phyloP scores from a whole-genome alignment of 2,113 vertebrate species.

The Cavia porcellus region DNA sequence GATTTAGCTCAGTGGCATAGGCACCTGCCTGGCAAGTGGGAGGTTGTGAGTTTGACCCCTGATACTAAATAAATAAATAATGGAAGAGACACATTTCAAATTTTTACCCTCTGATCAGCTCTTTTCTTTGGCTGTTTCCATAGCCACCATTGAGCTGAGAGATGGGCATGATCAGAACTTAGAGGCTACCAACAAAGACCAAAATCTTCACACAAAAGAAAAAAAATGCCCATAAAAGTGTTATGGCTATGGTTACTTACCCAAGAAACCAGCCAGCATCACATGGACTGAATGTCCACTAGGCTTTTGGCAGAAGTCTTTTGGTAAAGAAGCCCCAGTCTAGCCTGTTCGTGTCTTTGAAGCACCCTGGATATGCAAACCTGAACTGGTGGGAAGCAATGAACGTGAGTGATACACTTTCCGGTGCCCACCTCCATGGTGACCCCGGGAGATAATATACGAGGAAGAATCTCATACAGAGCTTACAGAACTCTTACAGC shows the following conservation, averaged over 20 bases:
- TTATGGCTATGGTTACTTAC: background rate
- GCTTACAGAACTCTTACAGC: background rate
- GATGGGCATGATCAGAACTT: background rate
- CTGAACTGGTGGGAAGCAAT: background rate
- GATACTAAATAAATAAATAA: too few species aligned
- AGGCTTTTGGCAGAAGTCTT: background rate
- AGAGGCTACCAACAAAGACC: background rate
- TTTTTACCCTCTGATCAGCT: background rate
- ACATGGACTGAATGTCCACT: background rate
- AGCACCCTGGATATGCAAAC: background rate
- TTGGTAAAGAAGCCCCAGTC: slow-evolving; percentile 6
- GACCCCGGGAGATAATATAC: background rate
- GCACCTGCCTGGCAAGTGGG: too few species aligned
- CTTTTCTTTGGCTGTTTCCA: background rate
- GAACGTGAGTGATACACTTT: background rate
- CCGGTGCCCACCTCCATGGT: background rate
- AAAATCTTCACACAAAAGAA: background rate
- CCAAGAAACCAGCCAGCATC: background rate
- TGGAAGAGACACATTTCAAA: background rate
- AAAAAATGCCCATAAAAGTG: background rate
- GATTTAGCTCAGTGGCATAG: too few species aligned
- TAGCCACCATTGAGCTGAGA: background rate
- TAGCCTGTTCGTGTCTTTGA: background rate
- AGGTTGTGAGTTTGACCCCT: too few species aligned
- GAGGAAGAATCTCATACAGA: background rate